Conservation (phyloP, 1,140 invertebrate species). For the Agrilus planipennis region DNA sequence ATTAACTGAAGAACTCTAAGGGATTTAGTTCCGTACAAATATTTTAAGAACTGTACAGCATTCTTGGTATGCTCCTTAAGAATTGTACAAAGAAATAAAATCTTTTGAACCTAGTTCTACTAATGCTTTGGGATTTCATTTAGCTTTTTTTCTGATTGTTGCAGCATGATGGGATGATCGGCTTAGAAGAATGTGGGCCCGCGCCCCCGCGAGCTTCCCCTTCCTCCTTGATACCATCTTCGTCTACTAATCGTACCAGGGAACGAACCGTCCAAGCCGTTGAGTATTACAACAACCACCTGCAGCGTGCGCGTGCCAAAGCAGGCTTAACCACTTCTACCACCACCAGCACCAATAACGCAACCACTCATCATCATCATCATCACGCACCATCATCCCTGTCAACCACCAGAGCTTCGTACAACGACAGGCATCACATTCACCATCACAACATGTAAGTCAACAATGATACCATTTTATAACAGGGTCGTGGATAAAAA, state of each 20-base stretch:
- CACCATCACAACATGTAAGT: no score
- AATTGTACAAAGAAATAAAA: no score
- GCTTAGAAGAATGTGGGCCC: conserved; percentile 33
- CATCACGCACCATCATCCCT: conserved; percentile 14
- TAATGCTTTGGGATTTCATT: no score
- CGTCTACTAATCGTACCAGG: conserved; percentile 18
- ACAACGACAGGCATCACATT: conserved; percentile 31
- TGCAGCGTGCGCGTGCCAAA: conserved; percentile 34
- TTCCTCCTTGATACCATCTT: no score
- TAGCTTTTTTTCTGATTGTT: conserved; percentile 19
- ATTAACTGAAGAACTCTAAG: no score
- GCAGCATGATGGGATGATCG: conserved; percentile 37
- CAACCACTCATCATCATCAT: conserved; percentile 28
- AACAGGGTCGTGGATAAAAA: no score
- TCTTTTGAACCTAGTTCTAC: no score
- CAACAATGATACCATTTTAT: conserved; percentile 10
- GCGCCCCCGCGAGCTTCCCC: conserved; percentile 30
- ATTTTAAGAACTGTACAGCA: no score
- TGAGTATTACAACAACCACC: conserved; percentile 39
- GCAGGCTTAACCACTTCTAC: conserved; percentile 29
- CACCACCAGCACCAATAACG: conserved; percentile 26
- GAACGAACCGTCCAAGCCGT: conserved; percentile 37
- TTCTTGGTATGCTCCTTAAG: no score
- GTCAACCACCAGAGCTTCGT: conserved; percentile 22
- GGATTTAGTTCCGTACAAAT: no score